Conservation (phyloP, 2,888 invertebrate genomes). For the Aelia acuminata region DNA sequence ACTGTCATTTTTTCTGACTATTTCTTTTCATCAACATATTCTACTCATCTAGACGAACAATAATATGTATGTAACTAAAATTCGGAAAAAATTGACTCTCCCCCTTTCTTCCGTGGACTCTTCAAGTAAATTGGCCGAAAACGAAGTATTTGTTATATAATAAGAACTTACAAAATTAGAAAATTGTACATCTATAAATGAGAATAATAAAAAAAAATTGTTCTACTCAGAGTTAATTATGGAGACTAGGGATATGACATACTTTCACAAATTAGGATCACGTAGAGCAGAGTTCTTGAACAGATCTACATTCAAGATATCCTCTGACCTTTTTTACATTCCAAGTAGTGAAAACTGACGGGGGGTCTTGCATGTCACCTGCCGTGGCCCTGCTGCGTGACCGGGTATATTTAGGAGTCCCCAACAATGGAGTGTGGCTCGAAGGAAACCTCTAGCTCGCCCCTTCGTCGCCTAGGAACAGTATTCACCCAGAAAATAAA, state of each 20-base stretch:
- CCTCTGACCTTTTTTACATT: slow-evolving; percentile 6
- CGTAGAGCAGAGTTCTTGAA: neutral
- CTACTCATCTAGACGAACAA: too few relatives aligned
- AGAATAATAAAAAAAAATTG: neutral
- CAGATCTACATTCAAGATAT: neutral
- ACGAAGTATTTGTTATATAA: too few relatives aligned
- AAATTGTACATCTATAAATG: too few relatives aligned
- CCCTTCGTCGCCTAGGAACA: neutral
- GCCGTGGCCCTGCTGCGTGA: neutral
- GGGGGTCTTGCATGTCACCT: neutral
- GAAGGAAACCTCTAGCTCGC: neutral
- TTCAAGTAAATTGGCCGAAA: too few relatives aligned
- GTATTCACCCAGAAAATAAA: too few relatives aligned
- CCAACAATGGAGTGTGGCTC: neutral
- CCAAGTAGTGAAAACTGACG: neutral
- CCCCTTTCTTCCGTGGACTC: too few relatives aligned
- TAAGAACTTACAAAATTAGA: too few relatives aligned
- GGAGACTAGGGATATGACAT: neutral
- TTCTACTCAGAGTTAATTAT: neutral
- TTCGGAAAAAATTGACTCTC: too few relatives aligned
- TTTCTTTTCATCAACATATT: too few relatives aligned
- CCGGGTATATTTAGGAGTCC: neutral
- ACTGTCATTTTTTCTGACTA: too few relatives aligned
- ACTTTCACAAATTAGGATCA: neutral
- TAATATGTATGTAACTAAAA: too few relatives aligned